Percentiles rank a stretch among this genome's conserved stretches.
These are phyloP conservation scores for Magallana ariakensis DNA, from an alignment of 1,140 invertebrate genomes.

Conservation along the genomic window DNA sequence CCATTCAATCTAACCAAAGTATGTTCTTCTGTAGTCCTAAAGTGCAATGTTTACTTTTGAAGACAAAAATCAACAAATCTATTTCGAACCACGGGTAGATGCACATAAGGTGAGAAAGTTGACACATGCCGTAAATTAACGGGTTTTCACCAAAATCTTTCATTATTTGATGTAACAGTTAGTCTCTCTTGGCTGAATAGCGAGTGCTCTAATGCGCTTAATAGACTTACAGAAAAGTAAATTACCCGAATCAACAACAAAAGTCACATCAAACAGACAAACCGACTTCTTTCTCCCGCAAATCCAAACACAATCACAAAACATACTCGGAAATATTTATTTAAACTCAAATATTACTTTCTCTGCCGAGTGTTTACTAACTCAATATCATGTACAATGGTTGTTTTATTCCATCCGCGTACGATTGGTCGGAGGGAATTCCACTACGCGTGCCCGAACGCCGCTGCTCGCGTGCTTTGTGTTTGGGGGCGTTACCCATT, in stretches of 20 bases:
- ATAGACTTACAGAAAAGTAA: conserved; percentile 29
- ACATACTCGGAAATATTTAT: conserved; percentile 41
- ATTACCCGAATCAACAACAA: conserved; percentile 27
- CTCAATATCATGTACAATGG: neutral
- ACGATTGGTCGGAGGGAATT: conserved; percentile 1
- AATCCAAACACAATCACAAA: conserved; percentile 39
- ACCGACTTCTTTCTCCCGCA: conserved; percentile 33
- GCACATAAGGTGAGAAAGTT: conserved; percentile 24
- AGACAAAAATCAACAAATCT: conserved; percentile 29
- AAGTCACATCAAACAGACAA: conserved; percentile 36
- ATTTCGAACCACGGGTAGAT: conserved; percentile 21
- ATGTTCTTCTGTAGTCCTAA: neutral
- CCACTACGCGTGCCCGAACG: conserved; percentile 6
- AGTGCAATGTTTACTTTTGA: conserved; percentile 18
- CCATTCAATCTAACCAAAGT: neutral
- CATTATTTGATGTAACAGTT: conserved; percentile 37
- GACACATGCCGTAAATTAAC: conserved; percentile 34
- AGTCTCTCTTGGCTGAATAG: neutral
- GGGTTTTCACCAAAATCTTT: conserved; percentile 33
- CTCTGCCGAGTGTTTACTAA: conserved; percentile 13
- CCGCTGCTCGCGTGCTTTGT: conserved; percentile 21
- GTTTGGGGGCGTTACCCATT: conserved; percentile 24
- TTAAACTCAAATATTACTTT: conserved; percentile 41
- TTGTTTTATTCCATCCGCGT: neutral
- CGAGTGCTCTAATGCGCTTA: neutral